These are phyloP conservation scores for Andrena flavipes DNA, from an alignment of 2,888 invertebrate genomes.

Conservation along the genomic window DNA sequence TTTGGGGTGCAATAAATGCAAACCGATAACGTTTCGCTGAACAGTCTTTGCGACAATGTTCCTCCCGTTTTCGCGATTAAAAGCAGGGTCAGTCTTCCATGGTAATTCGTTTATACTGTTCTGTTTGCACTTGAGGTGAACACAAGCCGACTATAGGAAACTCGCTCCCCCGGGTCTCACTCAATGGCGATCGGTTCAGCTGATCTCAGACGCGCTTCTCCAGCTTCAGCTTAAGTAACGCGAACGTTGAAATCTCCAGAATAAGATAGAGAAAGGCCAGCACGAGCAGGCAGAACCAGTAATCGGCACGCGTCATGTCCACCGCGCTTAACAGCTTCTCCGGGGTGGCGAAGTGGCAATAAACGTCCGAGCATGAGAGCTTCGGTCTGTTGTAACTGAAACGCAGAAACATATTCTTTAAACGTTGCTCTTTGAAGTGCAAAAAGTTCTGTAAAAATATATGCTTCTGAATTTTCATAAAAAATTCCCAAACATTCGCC, in stretches of 20 bases:
- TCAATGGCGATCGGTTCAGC: not conserved
- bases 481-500: no score
- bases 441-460: no score
- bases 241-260: conserved; percentile 88
- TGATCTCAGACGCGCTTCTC: conserved; percentile 82
- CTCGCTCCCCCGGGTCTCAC: conserved; percentile 6
- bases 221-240: conserved; percentile 89
- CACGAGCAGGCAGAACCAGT: conserved; percentile 88
- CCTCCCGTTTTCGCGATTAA: conserved; percentile 3
- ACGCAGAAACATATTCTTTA: no score
- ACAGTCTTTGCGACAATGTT: conserved; percentile 8
- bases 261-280: conserved; percentile 88
- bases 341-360: conserved; percentile 91
- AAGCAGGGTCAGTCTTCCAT: conserved; percentile 48
- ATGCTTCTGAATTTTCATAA: no score
- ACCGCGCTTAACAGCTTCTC: conserved; percentile 90
- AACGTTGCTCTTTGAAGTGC: no score
- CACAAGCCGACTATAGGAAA: conserved; percentile 24
- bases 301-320: conserved; percentile 89
- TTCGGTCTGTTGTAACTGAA: conserved; percentile 89
- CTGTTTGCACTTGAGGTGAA: conserved; percentile 37
- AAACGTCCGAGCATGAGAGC: conserved; percentile 90
- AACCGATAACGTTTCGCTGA: conserved; percentile 5
- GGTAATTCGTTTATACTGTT: conserved; percentile 35
- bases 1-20: conserved; percentile 41